Conservation (phyloP, 2,888 invertebrate genomes). For the Andrena marginata region DNA sequence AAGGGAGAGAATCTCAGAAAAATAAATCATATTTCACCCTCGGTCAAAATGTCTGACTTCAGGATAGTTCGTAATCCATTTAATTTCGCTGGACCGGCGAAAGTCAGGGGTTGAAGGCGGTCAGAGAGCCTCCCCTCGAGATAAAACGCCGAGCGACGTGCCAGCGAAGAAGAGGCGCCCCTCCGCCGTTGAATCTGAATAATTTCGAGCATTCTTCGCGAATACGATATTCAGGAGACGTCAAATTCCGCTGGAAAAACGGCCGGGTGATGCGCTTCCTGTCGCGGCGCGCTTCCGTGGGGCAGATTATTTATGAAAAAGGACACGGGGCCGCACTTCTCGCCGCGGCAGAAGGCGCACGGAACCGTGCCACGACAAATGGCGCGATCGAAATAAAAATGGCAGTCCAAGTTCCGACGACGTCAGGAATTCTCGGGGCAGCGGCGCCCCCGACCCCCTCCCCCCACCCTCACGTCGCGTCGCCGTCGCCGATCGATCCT, state of each 20-base stretch:
- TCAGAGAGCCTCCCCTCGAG: neutral
- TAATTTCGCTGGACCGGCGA: too few relatives aligned
- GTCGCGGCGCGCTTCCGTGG: constrained; percentile 22
- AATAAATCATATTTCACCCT: too few relatives aligned
- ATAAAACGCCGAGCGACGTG: neutral
- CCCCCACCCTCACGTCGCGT: neutral
- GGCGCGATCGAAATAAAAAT: constrained; percentile 32
- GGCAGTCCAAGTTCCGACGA: constrained; percentile 20
- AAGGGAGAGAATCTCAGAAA: too few relatives aligned
- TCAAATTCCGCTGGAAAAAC: constrained; percentile 30
- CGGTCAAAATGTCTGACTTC: too few relatives aligned
- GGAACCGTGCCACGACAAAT: constrained; percentile 11
- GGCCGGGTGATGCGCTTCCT: neutral
- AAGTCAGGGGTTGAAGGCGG: neutral
- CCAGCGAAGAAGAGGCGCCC: neutral
- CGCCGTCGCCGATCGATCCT: constrained; percentile 36
- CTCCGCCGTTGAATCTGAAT: constrained; percentile 7
- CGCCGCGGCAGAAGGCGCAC: constrained; percentile 2
- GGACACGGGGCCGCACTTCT: constrained; percentile 19
- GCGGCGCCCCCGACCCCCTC: neutral
- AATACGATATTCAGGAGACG: constrained; percentile 6
- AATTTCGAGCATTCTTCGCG: constrained; percentile 15
- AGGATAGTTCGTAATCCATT: too few relatives aligned
- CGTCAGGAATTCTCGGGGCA: constrained; percentile 29
- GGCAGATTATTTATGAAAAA: constrained; percentile 52